These are phyloP conservation scores for Seira musarum DNA, from an alignment of 2,888 invertebrate genomes.

Conservation along the genomic window DNA sequence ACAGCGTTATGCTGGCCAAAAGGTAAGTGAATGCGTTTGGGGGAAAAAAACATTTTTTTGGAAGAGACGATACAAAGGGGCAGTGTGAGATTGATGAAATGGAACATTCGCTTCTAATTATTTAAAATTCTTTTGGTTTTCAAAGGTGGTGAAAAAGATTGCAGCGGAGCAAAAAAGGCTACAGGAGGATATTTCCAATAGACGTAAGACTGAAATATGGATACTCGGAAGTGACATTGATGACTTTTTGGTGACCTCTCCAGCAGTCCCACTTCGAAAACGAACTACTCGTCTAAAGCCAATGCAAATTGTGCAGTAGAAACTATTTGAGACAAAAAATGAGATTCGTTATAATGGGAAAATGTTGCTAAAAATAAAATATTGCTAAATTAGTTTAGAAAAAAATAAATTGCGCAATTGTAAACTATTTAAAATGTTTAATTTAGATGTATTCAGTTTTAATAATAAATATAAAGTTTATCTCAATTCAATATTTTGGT, in stretches of 20 bases:
- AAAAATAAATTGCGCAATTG: too few relatives aligned
- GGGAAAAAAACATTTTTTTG: too few relatives aligned
- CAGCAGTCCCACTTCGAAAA: conserved; percentile 41
- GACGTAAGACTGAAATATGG: conserved; percentile 58
- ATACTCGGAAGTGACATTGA: conserved; percentile 50
- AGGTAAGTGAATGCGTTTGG: conserved; percentile 58
- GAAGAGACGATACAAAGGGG: neutral
- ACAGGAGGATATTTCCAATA: conserved; percentile 61
- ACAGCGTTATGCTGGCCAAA: conserved; percentile 66
- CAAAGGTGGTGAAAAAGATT: conserved; percentile 67
- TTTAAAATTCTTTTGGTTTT: too few relatives aligned
- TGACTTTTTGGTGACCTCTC: conserved; percentile 30
- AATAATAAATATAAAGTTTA: conserved; percentile 9
- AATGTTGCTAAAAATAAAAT: too few relatives aligned
- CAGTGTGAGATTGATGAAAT: neutral
- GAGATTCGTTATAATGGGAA: too few relatives aligned
- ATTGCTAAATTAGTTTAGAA: too few relatives aligned
- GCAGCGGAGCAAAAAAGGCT: conserved; percentile 64
- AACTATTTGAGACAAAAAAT: neutral
- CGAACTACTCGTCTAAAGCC: conserved; percentile 48
- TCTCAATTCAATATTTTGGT: neutral
- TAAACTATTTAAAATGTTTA: too few relatives aligned
- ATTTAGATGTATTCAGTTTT: neutral
- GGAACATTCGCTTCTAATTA: too few relatives aligned
- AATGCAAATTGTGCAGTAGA: conserved; percentile 39